A percentile compares a stretch with the other conserved stretches of the same genome.
Conservation (phyloP, 2,797 vertebrate species). For the Rhinichthys osculus region DNA sequence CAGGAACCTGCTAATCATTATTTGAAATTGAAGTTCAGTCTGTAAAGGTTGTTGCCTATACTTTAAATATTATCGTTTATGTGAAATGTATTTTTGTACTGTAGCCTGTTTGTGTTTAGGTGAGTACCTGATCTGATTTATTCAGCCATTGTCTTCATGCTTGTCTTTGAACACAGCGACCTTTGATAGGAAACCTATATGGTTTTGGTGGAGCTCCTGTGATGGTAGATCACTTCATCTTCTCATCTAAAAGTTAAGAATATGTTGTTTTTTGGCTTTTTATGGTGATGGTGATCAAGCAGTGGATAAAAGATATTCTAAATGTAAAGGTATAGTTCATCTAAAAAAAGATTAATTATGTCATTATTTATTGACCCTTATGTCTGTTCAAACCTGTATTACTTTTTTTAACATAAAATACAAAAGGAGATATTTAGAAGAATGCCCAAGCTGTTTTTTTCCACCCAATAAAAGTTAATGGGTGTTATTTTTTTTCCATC, state of each 20-base stretch:
- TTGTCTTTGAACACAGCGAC: slow-evolving; percentile 47
- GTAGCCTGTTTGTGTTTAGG: slow-evolving; percentile 37
- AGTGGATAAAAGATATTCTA: not conserved
- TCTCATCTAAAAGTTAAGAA: slow-evolving; percentile 43
- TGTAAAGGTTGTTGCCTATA: slow-evolving; percentile 35
- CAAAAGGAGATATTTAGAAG: not conserved
- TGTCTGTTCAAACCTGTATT: not conserved
- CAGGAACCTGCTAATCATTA: slow-evolving; percentile 59
- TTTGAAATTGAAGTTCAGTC: slow-evolving; percentile 49
- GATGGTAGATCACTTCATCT: slow-evolving; percentile 24
- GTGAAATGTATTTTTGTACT: slow-evolving; percentile 46
- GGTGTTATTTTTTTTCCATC: too few relatives aligned
- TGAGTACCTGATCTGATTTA: slow-evolving; percentile 49
- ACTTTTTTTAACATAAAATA: not conserved
- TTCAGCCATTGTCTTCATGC: slow-evolving; percentile 44
- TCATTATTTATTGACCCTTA: not conserved
- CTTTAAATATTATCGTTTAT: slow-evolving; percentile 52
- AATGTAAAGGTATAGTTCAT: not conserved
- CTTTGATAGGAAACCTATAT: slow-evolving; percentile 47
- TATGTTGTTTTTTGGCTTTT: not conserved
- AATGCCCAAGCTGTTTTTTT: not conserved
- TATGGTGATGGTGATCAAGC: not conserved
- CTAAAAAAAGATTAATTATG: not conserved
- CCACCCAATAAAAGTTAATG: not conserved
- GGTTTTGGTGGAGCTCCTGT: slow-evolving; percentile 7